Base-by-base conservation (phyloP, 2,113 vertebrate genomes). In the Plecturocebus donacophilus region DNA sequence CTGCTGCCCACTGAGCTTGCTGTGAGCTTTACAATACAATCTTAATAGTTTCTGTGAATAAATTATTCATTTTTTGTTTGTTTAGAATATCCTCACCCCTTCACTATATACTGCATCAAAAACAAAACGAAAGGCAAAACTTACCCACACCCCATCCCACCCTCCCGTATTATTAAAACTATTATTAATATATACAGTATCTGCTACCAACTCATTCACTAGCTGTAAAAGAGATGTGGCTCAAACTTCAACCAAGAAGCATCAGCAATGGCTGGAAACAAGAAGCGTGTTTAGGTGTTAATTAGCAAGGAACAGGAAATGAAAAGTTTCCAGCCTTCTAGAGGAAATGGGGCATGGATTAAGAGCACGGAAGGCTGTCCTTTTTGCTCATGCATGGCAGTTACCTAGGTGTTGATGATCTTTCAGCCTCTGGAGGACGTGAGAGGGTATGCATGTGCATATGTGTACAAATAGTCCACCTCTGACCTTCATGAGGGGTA, bases 1-100 rank as follows among this genome's bases (percentile, higher is more conserved):
- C 64, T 49, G 93, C 75, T 89, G 84, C 66, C 84, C 76, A 23
- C 40, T 3, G 61, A 93, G 86, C 92, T 95, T 64, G 71, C 97
- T 75, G 84, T 90, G 20, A 97, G 75, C 96, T 49, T 90, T 76
- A 90, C 80, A 93, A 97, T 77, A 91, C 45, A 47, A 38, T 84
- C 92, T 96, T 88, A 94, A 94, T 95, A 90, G 97, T 96, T 98
- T 95, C 91, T 30, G 2, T 61, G 87, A 98, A 93, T 93, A 96
- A 94, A 97, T 97, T 95, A 91, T 9, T 87, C 66, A 45, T 75
- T 95, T 64, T 85, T 66, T 85, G 45, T 52, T 90, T 97, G 76
- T 90, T 97, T 84, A 95, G 94, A 96, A 96, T 90, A 83, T 17
- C 56, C 0, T 68, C 75, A 91, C 87, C 93, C 56, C 70, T 80